These are phyloP conservation scores for Lagopus muta DNA, from an alignment of 2,113 vertebrate species.

Conservation along the genomic window DNA sequence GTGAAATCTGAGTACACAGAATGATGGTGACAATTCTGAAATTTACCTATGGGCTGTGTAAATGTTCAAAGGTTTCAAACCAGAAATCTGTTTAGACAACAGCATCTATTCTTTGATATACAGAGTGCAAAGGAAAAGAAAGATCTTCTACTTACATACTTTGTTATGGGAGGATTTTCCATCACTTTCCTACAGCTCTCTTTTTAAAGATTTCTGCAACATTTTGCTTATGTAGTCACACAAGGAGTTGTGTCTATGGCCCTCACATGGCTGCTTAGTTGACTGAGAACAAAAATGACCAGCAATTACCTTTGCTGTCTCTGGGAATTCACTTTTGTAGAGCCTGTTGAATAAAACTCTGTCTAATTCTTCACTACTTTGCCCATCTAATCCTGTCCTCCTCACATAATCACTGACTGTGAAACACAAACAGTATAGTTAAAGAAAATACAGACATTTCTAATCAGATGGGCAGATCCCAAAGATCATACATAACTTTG, in stretches of 20 bases:
- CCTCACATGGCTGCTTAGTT: not conserved
- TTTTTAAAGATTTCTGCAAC: not conserved
- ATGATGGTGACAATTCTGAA: conserved; percentile 67
- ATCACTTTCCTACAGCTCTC: not conserved
- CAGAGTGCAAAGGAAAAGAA: conserved; percentile 25
- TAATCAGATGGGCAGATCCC: not conserved
- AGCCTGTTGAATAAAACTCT: not conserved
- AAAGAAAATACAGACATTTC: not conserved
- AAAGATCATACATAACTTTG: not conserved
- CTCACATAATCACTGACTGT: accelerated
- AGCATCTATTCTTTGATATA: conserved; percentile 12
- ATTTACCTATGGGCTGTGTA: conserved; percentile 77
- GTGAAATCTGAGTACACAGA: conserved; percentile 46
- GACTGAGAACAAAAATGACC: not conserved
- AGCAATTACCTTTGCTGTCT: not conserved
- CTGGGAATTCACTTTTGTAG: not conserved
- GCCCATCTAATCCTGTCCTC: not conserved
- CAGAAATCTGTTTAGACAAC: conserved; percentile 55
- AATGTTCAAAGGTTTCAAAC: conserved; percentile 73
- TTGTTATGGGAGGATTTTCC: not conserved
- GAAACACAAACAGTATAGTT: not conserved
- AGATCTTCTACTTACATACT: not conserved
- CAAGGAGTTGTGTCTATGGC: not conserved
- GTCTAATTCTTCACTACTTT: not conserved
- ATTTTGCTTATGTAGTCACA: not conserved